phyloP scores from a whole-genome alignment of 2,888 invertebrate species.

The Tiliacea citrago region DNA sequence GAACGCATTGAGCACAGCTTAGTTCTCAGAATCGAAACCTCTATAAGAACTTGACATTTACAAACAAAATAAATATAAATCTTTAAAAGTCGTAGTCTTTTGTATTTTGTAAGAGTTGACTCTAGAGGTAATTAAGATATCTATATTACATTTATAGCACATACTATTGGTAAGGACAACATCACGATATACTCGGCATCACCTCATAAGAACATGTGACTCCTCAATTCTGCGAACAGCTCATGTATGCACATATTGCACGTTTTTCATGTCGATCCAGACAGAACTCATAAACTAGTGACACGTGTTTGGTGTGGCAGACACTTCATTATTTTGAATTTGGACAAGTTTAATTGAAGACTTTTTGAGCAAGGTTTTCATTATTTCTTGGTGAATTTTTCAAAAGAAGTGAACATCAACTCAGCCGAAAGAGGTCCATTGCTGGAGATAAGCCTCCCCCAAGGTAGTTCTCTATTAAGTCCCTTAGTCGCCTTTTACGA shows the following conservation, averaged over 20 bases:
- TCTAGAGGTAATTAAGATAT: neutral
- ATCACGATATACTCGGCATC: slow-evolving; percentile 12
- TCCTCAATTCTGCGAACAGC: slow-evolving; percentile 43
- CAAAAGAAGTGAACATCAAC: too few relatives aligned
- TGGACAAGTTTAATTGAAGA: neutral
- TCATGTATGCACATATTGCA: slow-evolving; percentile 42
- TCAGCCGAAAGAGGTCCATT: too few relatives aligned
- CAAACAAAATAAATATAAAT: slow-evolving; percentile 39
- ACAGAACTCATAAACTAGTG: slow-evolving; percentile 20
- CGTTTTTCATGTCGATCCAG: slow-evolving; percentile 38
- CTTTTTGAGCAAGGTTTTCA: neutral
- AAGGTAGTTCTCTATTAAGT: too few relatives aligned
- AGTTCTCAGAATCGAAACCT: slow-evolving; percentile 42
- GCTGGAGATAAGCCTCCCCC: too few relatives aligned
- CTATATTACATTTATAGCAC: neutral
- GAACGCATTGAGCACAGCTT: neutral
- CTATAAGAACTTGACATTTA: slow-evolving; percentile 48
- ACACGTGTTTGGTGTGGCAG: neutral
- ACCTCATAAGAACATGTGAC: slow-evolving; percentile 7
- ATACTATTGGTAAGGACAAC: slow-evolving; percentile 19
- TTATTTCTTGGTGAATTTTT: too few relatives aligned
- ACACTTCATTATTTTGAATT: neutral
- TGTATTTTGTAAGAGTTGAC: neutral
- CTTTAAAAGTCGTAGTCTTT: slow-evolving; percentile 13
- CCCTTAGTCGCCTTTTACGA: too few relatives aligned